Evolutionary conservation across 2,113 vertebrate genomes (phyloP).

Genomic region (Psittacus erithacus): DNA sequence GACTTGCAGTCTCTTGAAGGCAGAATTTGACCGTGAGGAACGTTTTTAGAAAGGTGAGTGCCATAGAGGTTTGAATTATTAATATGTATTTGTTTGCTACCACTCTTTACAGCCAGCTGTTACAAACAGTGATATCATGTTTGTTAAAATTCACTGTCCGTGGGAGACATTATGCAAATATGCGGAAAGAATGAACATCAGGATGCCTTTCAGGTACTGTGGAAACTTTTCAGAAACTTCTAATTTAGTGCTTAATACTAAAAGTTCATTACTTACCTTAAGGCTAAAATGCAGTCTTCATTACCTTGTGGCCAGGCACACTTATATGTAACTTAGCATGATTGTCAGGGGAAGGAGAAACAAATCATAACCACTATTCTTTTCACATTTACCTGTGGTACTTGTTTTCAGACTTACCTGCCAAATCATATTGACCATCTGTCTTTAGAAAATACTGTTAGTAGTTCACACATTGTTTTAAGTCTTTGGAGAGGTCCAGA

Average conservation of each 20-base stretch:
- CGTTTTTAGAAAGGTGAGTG: neutral
- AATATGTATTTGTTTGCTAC: neutral
- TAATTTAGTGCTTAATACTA: neutral
- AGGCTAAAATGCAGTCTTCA: neutral
- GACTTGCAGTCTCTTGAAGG: neutral
- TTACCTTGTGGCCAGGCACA: neutral
- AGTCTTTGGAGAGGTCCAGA: neutral
- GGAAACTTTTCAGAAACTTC: neutral
- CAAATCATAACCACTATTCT: neutral
- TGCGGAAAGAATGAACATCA: conserved; percentile 96
- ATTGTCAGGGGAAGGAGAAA: neutral
- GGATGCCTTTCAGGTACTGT: conserved; percentile 97
- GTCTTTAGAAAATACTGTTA: neutral
- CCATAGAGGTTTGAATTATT: neutral
- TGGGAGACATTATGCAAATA: conserved; percentile 98
- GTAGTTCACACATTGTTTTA: neutral
- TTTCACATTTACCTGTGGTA: neutral
- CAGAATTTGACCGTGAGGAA: neutral
- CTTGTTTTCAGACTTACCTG: neutral
- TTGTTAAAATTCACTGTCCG: conserved; percentile 94
- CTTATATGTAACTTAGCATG: neutral
- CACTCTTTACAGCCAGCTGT: conserved; percentile 84
- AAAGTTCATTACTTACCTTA: neutral
- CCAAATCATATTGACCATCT: neutral
- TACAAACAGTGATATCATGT: conserved; percentile 96